Evolutionary conservation across 2,113 vertebrate genomes (phyloP).

Genomic region (Pygoscelis antarcticus): DNA sequence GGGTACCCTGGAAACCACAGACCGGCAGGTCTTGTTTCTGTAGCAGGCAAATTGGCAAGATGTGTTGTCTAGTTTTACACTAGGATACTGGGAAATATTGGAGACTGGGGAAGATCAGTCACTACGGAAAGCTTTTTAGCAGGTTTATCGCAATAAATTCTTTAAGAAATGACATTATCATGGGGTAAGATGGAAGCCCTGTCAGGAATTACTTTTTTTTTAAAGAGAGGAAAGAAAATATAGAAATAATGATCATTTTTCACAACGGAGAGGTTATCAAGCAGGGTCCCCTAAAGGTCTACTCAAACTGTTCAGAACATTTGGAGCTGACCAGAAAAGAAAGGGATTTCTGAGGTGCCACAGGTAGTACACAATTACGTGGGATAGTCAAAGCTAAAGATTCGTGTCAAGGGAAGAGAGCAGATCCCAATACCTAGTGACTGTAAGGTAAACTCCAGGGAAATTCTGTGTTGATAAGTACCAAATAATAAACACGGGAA

Average conservation of each 20-base stretch:
- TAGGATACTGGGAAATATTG: background rate
- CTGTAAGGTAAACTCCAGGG: background rate
- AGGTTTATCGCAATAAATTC: background rate
- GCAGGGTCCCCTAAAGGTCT: background rate
- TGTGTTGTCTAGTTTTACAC: background rate
- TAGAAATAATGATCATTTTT: background rate
- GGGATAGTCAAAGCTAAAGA: background rate
- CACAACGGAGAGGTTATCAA: background rate
- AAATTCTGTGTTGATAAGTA: background rate
- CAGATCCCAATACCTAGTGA: background rate
- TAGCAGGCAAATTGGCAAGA: background rate
- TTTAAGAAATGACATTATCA: background rate
- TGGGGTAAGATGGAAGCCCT: background rate
- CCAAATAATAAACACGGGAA: background rate
- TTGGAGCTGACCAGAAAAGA: background rate
- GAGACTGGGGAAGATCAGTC: background rate
- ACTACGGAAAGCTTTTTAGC: background rate
- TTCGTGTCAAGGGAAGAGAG: background rate
- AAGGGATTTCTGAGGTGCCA: background rate
- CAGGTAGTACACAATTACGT: rapidly evolving
- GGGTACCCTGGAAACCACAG: background rate
- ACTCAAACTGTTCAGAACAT: background rate
- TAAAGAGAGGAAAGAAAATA: background rate
- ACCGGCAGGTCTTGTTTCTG: background rate
- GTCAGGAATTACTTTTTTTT: background rate